Evolutionary conservation across 92 coral and sea anemone genomes (phyloP), one percentile per base, ranked within the genome.

Genomic region (Epizoanthus fatuus): DNA sequence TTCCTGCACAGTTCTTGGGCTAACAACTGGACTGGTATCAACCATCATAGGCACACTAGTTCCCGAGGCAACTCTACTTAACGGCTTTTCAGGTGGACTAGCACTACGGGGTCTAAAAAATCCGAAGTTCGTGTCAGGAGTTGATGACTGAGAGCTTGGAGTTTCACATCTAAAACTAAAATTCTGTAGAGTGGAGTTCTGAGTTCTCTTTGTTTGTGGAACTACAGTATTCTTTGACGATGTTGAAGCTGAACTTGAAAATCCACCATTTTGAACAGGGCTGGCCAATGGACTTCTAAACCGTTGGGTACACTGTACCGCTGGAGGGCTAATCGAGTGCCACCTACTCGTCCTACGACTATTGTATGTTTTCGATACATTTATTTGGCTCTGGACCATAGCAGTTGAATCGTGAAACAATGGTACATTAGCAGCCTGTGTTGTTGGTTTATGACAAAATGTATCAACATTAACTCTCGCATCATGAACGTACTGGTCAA

Each of bases 401-500:
- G 53, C 53, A 49, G 14, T 8, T 49, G 68, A 54, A 5, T 44
- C 38, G 0, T 32, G 82, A 40, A 60, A 42, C 5, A 60, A 42
- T 19, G 82, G 82, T 3, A 44, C 4, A 22, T 77, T 59, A 44
- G 44, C 82, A 39, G 62, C 7, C 22, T 3, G 42, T 5, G 82
- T 59, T 22, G 70, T 60, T 22, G 20, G 44, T 35, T 39, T 77
- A 42, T 39, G 71, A 16, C 37, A 68, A 9, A 13, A 13, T 20
- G 63, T 19, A 2, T 60, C 42, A 3, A 15, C 7, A 22, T 44
- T 60, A 81, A 83, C 22, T 42, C 71, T 44, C 4, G 51, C 75
- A 74, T 39, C 68, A 13, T 81, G 85, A 44, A 81, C 85, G 47
- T 66, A 66, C 1, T 66, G 19, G 9, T 81, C 76, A 81, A 66